Evolutionary conservation across 2,797 vertebrate species (phyloP).

Genomic region (Pitangus sulphuratus): DNA sequence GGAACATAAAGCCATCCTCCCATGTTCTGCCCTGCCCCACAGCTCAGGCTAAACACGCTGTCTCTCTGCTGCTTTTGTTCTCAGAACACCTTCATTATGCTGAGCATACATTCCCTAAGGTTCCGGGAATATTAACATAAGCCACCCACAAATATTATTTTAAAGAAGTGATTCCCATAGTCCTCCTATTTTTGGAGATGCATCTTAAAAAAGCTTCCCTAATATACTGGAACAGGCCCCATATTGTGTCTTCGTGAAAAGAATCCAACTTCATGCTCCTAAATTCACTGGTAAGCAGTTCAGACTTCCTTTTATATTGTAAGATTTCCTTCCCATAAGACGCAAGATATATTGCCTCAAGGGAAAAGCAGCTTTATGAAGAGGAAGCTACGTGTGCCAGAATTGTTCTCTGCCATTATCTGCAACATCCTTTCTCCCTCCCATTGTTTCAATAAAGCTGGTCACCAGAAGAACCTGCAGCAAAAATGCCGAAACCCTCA

Average conservation of each 20-base stretch:
- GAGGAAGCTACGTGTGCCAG: slow-evolving; percentile 30
- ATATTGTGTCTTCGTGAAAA: slow-evolving; percentile 29
- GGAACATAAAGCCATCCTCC: background rate
- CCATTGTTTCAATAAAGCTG: slow-evolving; percentile 38
- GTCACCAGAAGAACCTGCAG: slow-evolving; percentile 38
- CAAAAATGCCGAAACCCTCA: background rate
- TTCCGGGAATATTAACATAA: slow-evolving; percentile 9
- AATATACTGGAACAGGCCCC: slow-evolving; percentile 4
- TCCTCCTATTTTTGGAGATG: slow-evolving; percentile 27
- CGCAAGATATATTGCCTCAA: slow-evolving; percentile 23
- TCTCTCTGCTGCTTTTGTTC: background rate
- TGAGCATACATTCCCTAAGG: background rate
- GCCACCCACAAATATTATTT: slow-evolving; percentile 18
- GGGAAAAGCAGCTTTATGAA: slow-evolving; percentile 54
- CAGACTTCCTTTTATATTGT: slow-evolving; percentile 50
- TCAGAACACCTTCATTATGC: background rate
- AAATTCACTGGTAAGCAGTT: slow-evolving; percentile 59
- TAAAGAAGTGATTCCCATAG: slow-evolving; percentile 22
- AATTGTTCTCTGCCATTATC: slow-evolving; percentile 52
- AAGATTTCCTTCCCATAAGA: slow-evolving; percentile 63
- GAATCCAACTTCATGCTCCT: slow-evolving; percentile 20
- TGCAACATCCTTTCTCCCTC: slow-evolving; percentile 28
- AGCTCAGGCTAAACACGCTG: background rate
- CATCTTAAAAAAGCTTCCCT: slow-evolving; percentile 32
- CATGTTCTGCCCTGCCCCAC: background rate